Evolutionary conservation across 2,797 vertebrate species (phyloP).

Genomic region (Bradypodion pumilum): DNA sequence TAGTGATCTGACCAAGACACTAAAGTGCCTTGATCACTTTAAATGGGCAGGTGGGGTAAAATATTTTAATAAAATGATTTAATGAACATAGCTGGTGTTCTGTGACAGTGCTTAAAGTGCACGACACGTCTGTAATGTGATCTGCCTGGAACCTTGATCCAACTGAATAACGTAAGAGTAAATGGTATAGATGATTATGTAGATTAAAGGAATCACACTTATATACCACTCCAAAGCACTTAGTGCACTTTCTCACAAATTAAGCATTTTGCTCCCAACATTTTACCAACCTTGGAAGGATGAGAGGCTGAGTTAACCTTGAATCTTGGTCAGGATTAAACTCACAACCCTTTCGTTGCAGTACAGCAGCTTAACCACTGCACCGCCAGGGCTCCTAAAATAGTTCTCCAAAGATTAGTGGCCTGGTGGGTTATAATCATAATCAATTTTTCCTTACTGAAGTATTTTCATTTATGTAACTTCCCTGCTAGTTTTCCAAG

Average conservation of each 20-base stretch:
- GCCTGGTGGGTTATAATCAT: neutral
- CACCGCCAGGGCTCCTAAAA: no score
- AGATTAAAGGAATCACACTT: no score
- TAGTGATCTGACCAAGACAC: no score
- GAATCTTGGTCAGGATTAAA: no score
- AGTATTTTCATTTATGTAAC: neutral
- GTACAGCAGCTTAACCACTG: no score
- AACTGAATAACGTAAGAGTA: neutral
- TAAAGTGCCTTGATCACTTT: neutral
- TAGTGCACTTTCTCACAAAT: no score
- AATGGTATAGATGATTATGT: neutral
- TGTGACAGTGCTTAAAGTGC: neutral
- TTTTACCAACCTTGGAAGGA: no score
- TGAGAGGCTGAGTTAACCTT: no score
- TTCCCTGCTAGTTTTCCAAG: neutral
- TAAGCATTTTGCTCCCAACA: no score
- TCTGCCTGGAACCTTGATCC: neutral
- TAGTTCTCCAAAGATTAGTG: no score
- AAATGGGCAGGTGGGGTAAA: neutral
- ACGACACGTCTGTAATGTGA: neutral
- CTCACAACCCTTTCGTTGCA: no score
- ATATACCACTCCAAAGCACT: no score
- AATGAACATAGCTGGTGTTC: neutral
- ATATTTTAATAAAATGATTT: neutral
- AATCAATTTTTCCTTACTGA: neutral